Conservation (phyloP, 1,140 invertebrate genomes). For the Wiebesia pumilae region DNA sequence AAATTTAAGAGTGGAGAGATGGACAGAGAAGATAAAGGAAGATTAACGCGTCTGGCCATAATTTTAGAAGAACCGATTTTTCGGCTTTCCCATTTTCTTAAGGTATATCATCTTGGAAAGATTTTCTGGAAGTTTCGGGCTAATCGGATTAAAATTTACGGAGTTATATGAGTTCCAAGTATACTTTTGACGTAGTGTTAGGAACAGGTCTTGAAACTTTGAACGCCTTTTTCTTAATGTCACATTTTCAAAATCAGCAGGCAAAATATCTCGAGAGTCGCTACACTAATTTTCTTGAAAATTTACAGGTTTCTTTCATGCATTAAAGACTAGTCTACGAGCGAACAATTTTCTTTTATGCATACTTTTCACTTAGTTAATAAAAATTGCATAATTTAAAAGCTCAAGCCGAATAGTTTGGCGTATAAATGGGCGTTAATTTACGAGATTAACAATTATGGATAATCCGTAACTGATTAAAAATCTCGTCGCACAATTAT, state of each 20-base stretch:
- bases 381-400: background rate
- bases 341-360: background rate
- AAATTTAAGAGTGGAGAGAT: background rate
- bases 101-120: background rate
- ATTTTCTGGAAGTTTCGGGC: background rate
- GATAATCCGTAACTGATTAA: background rate
- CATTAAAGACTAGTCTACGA: background rate
- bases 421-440: background rate
- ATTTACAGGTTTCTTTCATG: background rate
- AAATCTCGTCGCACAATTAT: background rate
- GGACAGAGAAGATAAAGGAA: background rate
- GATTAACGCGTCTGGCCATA: background rate
- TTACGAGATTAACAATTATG: background rate
- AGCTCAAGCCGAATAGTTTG: background rate
- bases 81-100: background rate
- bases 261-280: background rate
- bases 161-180: constrained; percentile 1
- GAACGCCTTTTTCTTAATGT: background rate
- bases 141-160: constrained; percentile 25
- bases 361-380: background rate
- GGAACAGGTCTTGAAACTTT: background rate
- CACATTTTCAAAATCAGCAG: background rate
- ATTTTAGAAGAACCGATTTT: background rate
- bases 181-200: background rate
- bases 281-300: background rate